phyloP scores from a whole-genome alignment of 2,113 vertebrate species.

The Rutilus rutilus region DNA sequence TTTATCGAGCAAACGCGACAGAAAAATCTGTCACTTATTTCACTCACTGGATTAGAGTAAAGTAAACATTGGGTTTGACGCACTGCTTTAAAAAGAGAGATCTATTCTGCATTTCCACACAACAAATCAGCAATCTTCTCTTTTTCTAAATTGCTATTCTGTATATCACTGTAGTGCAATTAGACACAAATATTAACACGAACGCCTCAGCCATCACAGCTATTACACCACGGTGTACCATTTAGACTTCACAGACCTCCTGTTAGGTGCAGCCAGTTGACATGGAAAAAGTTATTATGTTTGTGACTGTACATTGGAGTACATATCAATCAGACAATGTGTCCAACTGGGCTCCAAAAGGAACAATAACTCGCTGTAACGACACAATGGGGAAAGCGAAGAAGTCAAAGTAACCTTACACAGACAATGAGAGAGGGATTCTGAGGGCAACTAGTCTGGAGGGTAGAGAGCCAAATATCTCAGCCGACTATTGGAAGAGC shows the following conservation, averaged over 20 bases:
- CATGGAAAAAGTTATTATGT: constrained; percentile 8
- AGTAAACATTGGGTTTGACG: not conserved
- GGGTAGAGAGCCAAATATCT: constrained; percentile 8
- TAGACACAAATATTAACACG: not conserved
- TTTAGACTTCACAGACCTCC: not conserved
- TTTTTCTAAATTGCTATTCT: too few relatives aligned
- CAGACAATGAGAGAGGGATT: not conserved
- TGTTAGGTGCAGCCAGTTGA: not conserved
- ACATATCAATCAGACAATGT: constrained; percentile 13
- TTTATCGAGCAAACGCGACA: constrained; percentile 21
- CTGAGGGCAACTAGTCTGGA: constrained; percentile 10
- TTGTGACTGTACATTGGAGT: constrained; percentile 6
- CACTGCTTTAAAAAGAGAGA: not conserved
- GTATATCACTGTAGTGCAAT: not conserved
- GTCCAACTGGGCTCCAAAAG: not conserved
- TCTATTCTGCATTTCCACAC: not conserved
- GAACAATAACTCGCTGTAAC: not conserved
- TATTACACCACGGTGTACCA: not conserved
- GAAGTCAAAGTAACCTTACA: not conserved
- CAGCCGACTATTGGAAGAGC: not conserved
- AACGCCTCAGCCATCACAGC: not conserved
- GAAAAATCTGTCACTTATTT: constrained; percentile 22
- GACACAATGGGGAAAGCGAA: not conserved
- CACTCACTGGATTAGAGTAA: not conserved
- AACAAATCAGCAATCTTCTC: not conserved